Evolutionary conservation across 2,113 vertebrate species (phyloP).

Genomic region (Ursus arctos): DNA sequence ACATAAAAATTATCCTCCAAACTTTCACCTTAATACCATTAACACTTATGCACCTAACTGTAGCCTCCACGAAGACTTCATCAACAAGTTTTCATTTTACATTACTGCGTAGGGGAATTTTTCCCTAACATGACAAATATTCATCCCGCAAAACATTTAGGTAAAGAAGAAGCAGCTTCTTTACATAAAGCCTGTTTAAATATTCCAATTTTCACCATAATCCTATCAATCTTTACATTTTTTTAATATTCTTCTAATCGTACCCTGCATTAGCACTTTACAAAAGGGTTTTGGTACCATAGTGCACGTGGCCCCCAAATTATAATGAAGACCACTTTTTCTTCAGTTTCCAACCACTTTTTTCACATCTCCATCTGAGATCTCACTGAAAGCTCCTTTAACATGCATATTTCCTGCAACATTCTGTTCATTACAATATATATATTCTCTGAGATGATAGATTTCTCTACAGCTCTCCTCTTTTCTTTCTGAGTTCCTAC

Average conservation of each 20-base stretch:
- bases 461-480: neutral
- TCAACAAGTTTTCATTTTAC: neutral
- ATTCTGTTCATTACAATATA: neutral
- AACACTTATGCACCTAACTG: neutral
- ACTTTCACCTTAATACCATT: neutral
- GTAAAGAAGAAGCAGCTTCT: neutral
- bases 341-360: neutral
- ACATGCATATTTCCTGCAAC: neutral
- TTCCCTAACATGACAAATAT: neutral
- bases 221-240: neutral
- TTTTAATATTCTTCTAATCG: neutral
- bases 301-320: neutral
- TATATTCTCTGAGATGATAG: neutral
- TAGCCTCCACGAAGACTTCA: neutral
- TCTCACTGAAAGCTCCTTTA: neutral
- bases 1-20: neutral
- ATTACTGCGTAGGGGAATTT: neutral
- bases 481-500: neutral
- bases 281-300: neutral
- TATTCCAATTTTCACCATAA: neutral
- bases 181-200: neutral
- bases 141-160: neutral
- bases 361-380: neutral
- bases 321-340: neutral
- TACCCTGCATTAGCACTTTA: neutral